A percentile compares a stretch with the other conserved stretches of the same genome.
phyloP scores from a whole-genome alignment of 2,888 invertebrate species.

The Plusia festucae region DNA sequence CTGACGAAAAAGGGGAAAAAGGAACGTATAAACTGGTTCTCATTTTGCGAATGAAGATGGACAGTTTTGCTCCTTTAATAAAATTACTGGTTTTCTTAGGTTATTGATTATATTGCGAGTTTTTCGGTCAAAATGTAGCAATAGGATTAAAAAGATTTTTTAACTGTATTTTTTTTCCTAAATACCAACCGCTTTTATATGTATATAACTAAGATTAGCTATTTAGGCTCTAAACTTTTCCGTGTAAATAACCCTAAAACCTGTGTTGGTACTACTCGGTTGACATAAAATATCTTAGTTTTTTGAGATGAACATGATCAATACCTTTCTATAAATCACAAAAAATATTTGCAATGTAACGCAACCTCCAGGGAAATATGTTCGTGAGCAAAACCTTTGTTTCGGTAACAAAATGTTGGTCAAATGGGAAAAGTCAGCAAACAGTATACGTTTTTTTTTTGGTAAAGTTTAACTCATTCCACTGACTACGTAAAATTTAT shows the following conservation, averaged over 20 bases:
- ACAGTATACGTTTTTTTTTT: neutral
- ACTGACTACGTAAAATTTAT: no score
- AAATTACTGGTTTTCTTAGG: no score
- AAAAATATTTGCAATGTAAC: constrained; percentile 7
- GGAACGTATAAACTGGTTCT: neutral
- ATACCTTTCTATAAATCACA: constrained; percentile 6
- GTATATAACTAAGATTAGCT: no score
- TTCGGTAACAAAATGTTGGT: constrained; percentile 2
- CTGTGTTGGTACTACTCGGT: no score
- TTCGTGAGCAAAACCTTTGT: neutral
- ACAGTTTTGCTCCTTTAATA: neutral
- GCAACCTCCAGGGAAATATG: neutral
- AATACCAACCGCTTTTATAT: no score
- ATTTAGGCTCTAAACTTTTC: no score
- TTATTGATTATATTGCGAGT: no score
- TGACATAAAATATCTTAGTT: neutral
- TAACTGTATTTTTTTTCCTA: no score
- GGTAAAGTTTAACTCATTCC: no score
- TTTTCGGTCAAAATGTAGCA: no score
- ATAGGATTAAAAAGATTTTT: no score
- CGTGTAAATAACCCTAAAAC: no score
- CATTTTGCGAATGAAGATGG: neutral
- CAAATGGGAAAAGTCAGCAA: constrained; percentile 4
- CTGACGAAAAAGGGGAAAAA: neutral
- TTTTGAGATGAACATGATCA: constrained; percentile 1